A percentile compares a stretch with the other conserved stretches of the same genome.
Evolutionary conservation across 92 coral and sea anemone genomes (phyloP).

Genomic region (Micromussa lordhowensis): DNA sequence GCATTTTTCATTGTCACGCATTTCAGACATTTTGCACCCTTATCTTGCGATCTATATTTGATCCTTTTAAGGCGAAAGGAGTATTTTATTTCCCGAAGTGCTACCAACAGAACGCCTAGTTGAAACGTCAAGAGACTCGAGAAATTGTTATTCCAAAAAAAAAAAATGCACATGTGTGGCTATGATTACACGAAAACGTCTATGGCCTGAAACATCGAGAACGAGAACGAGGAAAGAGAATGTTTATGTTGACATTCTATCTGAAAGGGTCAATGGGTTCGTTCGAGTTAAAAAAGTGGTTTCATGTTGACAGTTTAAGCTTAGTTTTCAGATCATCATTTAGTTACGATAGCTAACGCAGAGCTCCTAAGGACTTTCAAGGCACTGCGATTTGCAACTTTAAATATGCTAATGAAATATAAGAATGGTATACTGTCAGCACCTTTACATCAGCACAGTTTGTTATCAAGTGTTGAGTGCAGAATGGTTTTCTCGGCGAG

Average conservation of each 20-base stretch:
- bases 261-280: conserved; percentile 6
- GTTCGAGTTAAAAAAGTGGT: background rate
- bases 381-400: background rate
- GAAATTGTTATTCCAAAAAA: background rate
- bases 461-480: conserved; percentile 37
- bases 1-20: background rate
- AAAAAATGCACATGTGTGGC: no score
- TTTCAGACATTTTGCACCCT: background rate
- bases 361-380: background rate
- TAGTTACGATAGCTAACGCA: background rate
- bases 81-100: background rate
- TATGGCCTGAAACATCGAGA: background rate
- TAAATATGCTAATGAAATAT: background rate
- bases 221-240: background rate
- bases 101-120: background rate
- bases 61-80: background rate
- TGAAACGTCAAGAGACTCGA: background rate
- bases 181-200: no score
- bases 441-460: conserved; percentile 24
- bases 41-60: background rate
- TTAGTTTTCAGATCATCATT: background rate
- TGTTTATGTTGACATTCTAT: background rate
- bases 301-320: conserved; percentile 15
- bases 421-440: conserved; percentile 30
- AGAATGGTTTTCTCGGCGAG: background rate